Percentiles rank a stretch among this genome's conserved stretches.
Conservation (phyloP, 2,797 vertebrate species). For the Argentina silus region DNA sequence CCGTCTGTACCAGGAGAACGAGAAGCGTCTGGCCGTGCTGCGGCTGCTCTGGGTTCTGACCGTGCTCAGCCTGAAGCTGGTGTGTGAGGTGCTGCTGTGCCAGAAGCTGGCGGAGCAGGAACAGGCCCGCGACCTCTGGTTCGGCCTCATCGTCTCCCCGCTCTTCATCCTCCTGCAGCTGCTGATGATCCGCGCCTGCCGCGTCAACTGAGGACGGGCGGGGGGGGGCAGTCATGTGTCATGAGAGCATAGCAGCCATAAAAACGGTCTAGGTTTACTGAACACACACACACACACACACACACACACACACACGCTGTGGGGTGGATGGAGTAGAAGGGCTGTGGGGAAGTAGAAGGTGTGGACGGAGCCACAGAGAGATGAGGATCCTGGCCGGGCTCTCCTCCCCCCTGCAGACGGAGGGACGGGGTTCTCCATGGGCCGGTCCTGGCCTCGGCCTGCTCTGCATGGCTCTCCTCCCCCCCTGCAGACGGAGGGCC, state of each 20-base stretch:
- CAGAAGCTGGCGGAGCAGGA: conserved; percentile 93
- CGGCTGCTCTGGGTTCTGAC: conserved; percentile 97
- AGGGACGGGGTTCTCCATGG: conserved; percentile 21
- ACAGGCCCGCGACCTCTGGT: conserved; percentile 88
- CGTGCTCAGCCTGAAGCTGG: conserved; percentile 96
- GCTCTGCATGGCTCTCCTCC: conserved; percentile 21
- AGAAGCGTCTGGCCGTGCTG: conserved; percentile 93
- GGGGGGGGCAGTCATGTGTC: no score
- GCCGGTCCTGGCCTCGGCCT: background rate
- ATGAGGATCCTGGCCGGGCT: conserved; percentile 21
- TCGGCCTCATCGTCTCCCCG: conserved; percentile 92
- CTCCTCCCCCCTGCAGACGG: background rate
- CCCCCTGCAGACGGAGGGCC: background rate
- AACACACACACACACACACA: conserved; percentile 15
- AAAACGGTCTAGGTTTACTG: conserved; percentile 47
- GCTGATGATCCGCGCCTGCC: conserved; percentile 96
- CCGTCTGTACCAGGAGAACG: conserved; percentile 96
- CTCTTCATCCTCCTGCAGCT: conserved; percentile 97
- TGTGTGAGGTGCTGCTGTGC: conserved; percentile 96
- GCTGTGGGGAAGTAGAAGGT: background rate
- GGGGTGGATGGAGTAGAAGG: background rate
- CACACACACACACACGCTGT: background rate
- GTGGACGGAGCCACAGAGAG: background rate
- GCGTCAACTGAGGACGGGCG: conserved; percentile 83
- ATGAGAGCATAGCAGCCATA: conserved; percentile 27